Conservation (phyloP, 2,888 invertebrate genomes). For the Rhimphoctona megacephalus region DNA sequence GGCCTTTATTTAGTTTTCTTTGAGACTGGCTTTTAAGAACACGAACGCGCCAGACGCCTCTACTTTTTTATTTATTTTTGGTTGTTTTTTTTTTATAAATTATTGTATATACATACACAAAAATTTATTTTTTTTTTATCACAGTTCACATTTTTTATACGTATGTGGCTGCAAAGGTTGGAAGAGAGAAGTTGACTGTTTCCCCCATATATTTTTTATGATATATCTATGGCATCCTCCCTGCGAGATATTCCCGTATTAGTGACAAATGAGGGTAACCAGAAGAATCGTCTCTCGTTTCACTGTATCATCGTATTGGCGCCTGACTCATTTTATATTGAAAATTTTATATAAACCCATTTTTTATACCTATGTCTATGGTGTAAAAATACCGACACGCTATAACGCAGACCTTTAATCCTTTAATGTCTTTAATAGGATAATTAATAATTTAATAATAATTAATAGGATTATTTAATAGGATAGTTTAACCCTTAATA, state of each 20-base stretch:
- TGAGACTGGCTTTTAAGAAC: constrained; percentile 52
- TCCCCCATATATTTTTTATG: constrained; percentile 7
- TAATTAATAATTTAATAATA: too few relatives aligned
- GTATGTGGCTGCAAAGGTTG: constrained; percentile 14
- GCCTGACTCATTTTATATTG: constrained; percentile 25
- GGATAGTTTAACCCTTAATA: constrained; percentile 15
- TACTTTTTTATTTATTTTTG: constrained; percentile 30
- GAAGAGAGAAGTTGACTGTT: constrained; percentile 37
- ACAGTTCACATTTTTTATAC: constrained; percentile 10
- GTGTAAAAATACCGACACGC: background rate
- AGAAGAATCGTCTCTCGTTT: constrained; percentile 51
- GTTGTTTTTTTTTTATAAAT: background rate
- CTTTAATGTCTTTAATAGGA: constrained; percentile 39
- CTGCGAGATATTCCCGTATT: constrained; percentile 33
- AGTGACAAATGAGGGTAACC: constrained; percentile 55
- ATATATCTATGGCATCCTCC: constrained; percentile 22
- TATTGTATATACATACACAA: constrained; percentile 5
- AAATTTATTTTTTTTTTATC: background rate
- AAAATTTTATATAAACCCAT: background rate
- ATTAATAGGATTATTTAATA: too few relatives aligned
- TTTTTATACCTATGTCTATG: background rate
- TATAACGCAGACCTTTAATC: constrained; percentile 31
- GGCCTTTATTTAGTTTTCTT: constrained; percentile 34
- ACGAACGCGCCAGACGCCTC: constrained; percentile 62
- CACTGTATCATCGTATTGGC: constrained; percentile 11